A percentile compares a stretch with the other conserved stretches of the same genome.
These are phyloP conservation scores for Rhinoderma darwinii DNA, from an alignment of 2,113 vertebrate species.

Conservation along the genomic window DNA sequence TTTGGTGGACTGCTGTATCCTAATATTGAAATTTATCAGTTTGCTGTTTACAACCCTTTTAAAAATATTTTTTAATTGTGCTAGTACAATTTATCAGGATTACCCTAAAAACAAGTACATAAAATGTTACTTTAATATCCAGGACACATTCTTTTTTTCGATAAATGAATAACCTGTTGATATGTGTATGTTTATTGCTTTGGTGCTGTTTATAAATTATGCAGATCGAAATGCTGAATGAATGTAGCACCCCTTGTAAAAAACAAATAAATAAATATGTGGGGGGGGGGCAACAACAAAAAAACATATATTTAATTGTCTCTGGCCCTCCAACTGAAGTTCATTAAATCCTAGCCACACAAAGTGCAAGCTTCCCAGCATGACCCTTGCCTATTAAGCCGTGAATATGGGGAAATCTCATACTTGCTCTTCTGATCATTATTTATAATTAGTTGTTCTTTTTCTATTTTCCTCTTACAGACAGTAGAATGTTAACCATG, in stretches of 20 bases:
- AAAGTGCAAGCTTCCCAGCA: not conserved
- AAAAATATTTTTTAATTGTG: not conserved
- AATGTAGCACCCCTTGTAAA: not conserved
- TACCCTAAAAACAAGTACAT: not conserved
- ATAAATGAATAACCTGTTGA: not conserved
- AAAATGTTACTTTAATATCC: slow-evolving; percentile 5
- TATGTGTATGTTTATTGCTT: not conserved
- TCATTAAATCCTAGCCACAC: not conserved
- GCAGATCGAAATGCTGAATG: not conserved
- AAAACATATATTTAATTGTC: not conserved
- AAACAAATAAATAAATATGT: too few relatives aligned
- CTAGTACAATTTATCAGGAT: not conserved
- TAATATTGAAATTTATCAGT: not conserved
- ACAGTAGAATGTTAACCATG: not conserved
- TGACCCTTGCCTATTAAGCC: not conserved
- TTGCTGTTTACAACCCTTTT: not conserved
- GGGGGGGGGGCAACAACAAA: too few relatives aligned
- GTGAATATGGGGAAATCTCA: not conserved
- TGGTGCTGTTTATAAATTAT: not conserved
- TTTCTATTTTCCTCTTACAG: not conserved
- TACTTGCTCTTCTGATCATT: not conserved
- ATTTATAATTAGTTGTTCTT: not conserved
- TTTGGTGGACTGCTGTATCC: not conserved
- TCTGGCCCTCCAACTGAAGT: not conserved
- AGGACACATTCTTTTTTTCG: not conserved